Percentiles rank a stretch among this genome's conserved stretches.
Conservation (phyloP, 2,797 vertebrate genomes). For the Telmatherina bonti region DNA sequence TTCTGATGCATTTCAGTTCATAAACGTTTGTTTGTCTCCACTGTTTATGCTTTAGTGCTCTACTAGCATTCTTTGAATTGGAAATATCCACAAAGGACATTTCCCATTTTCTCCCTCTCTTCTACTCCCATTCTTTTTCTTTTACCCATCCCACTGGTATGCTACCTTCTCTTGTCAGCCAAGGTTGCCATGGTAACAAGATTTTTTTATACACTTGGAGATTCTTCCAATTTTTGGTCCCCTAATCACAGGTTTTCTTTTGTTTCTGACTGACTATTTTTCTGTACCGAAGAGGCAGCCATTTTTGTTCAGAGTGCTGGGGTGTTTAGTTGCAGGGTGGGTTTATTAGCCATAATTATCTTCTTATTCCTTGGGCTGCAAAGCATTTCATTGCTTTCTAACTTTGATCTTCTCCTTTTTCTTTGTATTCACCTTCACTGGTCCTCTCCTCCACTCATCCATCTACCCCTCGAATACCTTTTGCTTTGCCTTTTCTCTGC, state of each 20-base stretch:
- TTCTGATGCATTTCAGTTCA: background rate
- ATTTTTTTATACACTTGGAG: conserved; percentile 61
- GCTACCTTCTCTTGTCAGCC: conserved; percentile 67
- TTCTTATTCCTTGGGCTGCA: conserved; percentile 4
- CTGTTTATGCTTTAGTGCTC: background rate
- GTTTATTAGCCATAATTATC: conserved; percentile 33
- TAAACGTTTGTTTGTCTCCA: conserved; percentile 1
- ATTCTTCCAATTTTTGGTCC: too few relatives aligned
- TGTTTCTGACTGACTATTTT: conserved; percentile 60
- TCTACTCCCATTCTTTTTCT: conserved; percentile 38
- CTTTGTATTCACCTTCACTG: conserved; percentile 29
- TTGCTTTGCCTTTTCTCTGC: conserved; percentile 27
- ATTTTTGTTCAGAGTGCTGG: conserved; percentile 49
- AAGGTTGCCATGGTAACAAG: conserved; percentile 76
- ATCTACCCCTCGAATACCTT: conserved; percentile 14
- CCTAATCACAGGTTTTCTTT: conserved; percentile 57
- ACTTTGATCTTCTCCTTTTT: conserved; percentile 27
- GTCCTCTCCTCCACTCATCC: conserved; percentile 31
- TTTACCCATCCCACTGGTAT: conserved; percentile 65
- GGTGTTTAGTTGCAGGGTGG: conserved; percentile 19
- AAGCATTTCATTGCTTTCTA: background rate
- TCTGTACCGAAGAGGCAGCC: conserved; percentile 43
- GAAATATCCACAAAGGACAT: too few relatives aligned
- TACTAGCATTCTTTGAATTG: conserved; percentile 4
- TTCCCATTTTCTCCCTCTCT: conserved; percentile 24